phyloP scores from a whole-genome alignment of 2,797 vertebrate genomes.

The Etheostoma perlongum region DNA sequence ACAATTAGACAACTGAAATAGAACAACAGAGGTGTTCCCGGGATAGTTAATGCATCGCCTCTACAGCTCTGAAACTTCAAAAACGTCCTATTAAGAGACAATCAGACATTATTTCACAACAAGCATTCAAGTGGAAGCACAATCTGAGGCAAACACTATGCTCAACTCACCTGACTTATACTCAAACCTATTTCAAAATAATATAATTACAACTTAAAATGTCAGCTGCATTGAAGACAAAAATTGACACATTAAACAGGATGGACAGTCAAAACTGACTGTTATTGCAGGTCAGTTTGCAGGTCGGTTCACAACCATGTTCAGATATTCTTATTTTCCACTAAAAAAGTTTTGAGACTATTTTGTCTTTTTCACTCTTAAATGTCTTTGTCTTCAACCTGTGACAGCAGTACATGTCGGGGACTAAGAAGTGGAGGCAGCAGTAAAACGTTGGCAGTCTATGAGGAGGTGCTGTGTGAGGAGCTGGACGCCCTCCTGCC shows the following conservation, averaged over 20 bases:
- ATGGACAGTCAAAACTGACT: not conserved
- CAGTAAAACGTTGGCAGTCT: slow-evolving; percentile 35
- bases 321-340: slow-evolving; percentile 5
- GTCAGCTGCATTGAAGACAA: slow-evolving; percentile 32
- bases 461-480: slow-evolving; percentile 55
- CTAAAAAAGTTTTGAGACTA: not conserved
- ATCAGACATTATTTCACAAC: slow-evolving; percentile 32
- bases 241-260: not conserved
- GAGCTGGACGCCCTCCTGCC: slow-evolving; percentile 75
- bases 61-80: slow-evolving; percentile 23
- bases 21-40: not conserved
- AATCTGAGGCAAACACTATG: slow-evolving; percentile 61
- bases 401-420: slow-evolving; percentile 13
- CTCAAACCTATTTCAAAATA: slow-evolving; percentile 37
- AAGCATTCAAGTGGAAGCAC: slow-evolving; percentile 54
- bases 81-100: slow-evolving; percentile 24
- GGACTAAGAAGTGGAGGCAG: slow-evolving; percentile 9
- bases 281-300: slow-evolving; percentile 1
- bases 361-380: slow-evolving; percentile 4
- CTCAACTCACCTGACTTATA: slow-evolving; percentile 33
- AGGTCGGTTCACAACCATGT: slow-evolving; percentile 7
- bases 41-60: slow-evolving; percentile 10
- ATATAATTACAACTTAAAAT: slow-evolving; percentile 29
- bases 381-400: slow-evolving; percentile 24
- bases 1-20: slow-evolving; percentile 8